Conservation (phyloP, 2,797 vertebrate species). For the Alosa sapidissima region DNA sequence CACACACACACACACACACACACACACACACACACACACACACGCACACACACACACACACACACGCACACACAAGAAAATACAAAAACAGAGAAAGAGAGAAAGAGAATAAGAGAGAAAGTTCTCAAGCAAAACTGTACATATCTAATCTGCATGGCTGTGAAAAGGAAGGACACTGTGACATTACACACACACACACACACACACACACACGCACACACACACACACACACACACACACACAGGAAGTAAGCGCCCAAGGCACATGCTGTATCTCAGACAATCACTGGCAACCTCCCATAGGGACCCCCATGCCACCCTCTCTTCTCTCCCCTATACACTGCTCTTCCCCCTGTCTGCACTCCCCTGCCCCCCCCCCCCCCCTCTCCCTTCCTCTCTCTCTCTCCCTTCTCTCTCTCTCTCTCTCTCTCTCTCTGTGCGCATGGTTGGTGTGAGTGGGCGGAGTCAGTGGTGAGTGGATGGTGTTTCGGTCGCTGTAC, state of each 20-base stretch:
- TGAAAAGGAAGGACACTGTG: not conserved
- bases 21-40: not conserved
- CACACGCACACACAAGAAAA: not conserved
- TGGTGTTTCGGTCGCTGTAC: too few relatives aligned
- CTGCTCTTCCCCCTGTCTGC: not conserved
- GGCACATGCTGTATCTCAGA: not conserved
- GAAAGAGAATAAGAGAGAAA: not conserved
- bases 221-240: not conserved
- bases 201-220: not conserved
- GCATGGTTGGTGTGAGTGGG: too few relatives aligned
- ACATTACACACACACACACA: slow-evolving; percentile 7
- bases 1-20: not conserved
- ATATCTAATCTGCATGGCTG: not conserved
- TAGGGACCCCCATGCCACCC: not conserved
- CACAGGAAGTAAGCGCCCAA: not conserved
- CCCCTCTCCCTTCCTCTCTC: not conserved
- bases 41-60: not conserved
- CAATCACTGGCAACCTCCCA: not conserved
- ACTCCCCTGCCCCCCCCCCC: not conserved
- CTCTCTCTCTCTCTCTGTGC: not conserved
- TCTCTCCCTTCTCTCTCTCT: not conserved
- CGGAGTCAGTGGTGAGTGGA: too few relatives aligned
- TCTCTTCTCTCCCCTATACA: not conserved
- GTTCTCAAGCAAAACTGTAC: not conserved
- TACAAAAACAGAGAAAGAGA: not conserved